Evolutionary conservation across 2,797 vertebrate genomes (phyloP).

Genomic region (Clamator glandarius): DNA sequence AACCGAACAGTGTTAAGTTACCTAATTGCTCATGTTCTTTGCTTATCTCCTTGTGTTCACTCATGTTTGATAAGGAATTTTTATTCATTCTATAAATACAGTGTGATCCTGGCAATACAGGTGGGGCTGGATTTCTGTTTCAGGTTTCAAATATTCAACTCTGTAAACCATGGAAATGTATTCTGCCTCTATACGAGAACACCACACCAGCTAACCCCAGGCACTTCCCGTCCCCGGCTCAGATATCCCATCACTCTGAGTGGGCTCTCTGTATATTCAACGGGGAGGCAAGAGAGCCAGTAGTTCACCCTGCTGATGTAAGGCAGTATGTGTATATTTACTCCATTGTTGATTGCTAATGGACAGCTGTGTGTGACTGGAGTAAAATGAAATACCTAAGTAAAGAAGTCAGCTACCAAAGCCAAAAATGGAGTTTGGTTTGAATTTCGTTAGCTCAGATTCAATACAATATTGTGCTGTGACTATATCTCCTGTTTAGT

Average conservation of each 20-base stretch:
- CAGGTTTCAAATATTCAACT: not conserved
- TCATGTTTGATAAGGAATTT: not conserved
- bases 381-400: not conserved
- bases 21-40: conserved; percentile 30
- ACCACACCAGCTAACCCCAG: not conserved
- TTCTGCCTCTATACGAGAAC: not conserved
- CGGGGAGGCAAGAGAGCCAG: not conserved
- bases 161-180: not conserved
- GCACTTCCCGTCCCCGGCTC: not conserved
- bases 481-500: not conserved
- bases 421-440: not conserved
- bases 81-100: conserved; percentile 14
- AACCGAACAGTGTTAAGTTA: not conserved
- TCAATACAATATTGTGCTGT: not conserved
- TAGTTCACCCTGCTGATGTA: not conserved
- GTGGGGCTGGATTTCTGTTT: not conserved
- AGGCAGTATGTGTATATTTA: not conserved
- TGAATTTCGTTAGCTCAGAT: not conserved
- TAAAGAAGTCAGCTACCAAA: not conserved
- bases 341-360: not conserved
- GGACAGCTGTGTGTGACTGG: not conserved
- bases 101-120: not conserved
- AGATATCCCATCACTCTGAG: not conserved
- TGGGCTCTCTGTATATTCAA: not conserved
- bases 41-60: conserved; percentile 22